Evolutionary conservation across 2,113 vertebrate species (phyloP).

Genomic region (Phocoena phocoena): DNA sequence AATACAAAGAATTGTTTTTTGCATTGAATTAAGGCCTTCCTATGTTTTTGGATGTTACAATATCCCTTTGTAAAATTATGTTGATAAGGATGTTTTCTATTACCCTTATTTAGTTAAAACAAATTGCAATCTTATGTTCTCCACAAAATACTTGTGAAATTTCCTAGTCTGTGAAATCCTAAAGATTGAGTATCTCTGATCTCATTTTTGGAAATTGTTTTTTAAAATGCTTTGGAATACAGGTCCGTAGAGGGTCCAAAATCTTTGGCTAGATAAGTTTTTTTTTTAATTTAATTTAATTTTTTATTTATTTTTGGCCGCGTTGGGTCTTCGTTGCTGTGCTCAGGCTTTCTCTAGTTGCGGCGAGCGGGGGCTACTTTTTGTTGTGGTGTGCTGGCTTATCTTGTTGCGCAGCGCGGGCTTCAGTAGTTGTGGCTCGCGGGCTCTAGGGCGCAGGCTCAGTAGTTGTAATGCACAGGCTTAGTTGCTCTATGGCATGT

Average conservation of each 20-base stretch:
- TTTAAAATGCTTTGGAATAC: constrained; percentile 16
- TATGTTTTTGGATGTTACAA: not conserved
- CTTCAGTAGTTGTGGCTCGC: too few species aligned
- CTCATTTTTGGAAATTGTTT: not conserved
- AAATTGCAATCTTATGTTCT: not conserved
- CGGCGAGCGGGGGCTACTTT: too few species aligned
- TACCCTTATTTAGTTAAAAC: not conserved
- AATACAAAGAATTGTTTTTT: constrained; percentile 35
- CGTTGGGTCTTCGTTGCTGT: too few species aligned
- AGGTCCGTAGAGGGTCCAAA: not conserved
- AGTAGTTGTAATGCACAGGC: too few species aligned
- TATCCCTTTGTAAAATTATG: constrained; percentile 20
- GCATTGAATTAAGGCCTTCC: not conserved
- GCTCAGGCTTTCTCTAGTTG: too few species aligned
- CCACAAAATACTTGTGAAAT: constrained; percentile 2
- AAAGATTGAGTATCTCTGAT: constrained; percentile 25
- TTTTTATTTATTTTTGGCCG: too few species aligned
- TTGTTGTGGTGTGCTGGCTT: too few species aligned
- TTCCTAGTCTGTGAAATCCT: not conserved
- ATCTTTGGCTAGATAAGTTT: not conserved
- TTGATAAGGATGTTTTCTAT: not conserved
- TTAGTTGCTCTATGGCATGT: too few species aligned
- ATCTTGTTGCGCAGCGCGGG: too few species aligned
- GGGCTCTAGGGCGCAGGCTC: too few species aligned
- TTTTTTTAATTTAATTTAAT: too few species aligned